phyloP scores from a whole-genome alignment of 2,888 invertebrate genomes.

The Drosophila mayaguana region DNA sequence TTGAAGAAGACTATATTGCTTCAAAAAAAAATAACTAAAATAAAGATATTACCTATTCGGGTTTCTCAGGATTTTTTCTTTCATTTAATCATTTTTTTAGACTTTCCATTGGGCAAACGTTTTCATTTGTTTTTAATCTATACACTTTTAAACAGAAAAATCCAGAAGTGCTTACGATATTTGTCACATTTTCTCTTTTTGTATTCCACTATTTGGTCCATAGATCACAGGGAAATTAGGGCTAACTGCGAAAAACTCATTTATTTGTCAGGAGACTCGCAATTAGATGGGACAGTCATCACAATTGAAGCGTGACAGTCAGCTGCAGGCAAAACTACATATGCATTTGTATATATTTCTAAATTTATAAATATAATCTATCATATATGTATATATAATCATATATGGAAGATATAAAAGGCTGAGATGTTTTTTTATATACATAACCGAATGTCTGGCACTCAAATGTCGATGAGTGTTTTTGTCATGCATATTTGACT shows the following conservation, averaged over 20 bases:
- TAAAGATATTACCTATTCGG: no score
- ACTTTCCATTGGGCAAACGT: no score
- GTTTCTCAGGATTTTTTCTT: no score
- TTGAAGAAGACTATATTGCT: not conserved
- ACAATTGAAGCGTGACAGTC: constrained; percentile 67
- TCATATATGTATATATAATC: not conserved
- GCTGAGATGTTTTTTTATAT: not conserved
- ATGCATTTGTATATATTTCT: not conserved
- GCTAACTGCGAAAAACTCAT: constrained; percentile 29
- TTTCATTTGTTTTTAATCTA: no score
- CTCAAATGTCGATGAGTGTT: constrained; percentile 65
- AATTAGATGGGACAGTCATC: constrained; percentile 31
- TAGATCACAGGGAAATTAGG: constrained; percentile 28
- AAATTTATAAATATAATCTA: not conserved
- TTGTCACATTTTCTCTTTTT: not conserved
- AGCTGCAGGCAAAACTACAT: not conserved
- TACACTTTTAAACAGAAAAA: not conserved
- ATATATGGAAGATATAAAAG: not conserved
- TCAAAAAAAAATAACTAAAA: no score
- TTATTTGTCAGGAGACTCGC: constrained; percentile 14
- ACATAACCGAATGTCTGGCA: constrained; percentile 9
- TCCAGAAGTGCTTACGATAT: not conserved
- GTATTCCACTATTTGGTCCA: constrained; percentile 14
- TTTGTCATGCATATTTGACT: constrained; percentile 7
- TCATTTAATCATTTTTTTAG: no score